Percentiles rank a stretch among this genome's conserved stretches.
Conservation (phyloP, 2,113 vertebrate genomes). For the Prunella fulvescens region DNA sequence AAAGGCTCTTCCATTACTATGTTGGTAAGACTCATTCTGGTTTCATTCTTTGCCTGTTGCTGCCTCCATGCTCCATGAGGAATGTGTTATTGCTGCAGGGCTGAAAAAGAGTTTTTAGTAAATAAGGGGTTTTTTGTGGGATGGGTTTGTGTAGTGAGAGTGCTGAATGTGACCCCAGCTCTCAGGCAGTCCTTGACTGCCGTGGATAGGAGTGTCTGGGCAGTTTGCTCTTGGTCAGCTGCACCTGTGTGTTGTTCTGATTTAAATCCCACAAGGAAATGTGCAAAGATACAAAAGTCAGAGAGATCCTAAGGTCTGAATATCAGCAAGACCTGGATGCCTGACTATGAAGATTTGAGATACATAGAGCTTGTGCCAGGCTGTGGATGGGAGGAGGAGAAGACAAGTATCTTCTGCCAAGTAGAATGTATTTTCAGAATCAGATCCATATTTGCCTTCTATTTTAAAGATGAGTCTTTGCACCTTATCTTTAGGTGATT, state of each 20-base stretch:
- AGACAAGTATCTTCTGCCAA: background rate
- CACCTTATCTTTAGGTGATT: background rate
- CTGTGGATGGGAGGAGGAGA: background rate
- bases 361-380: background rate
- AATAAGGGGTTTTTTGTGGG: background rate
- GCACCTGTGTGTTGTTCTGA: accelerated
- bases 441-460: background rate
- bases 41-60: background rate
- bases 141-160: background rate
- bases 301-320: background rate
- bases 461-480: background rate
- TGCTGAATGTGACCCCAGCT: background rate
- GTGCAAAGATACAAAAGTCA: background rate
- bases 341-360: background rate
- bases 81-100: background rate
- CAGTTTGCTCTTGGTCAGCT: background rate
- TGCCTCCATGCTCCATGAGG: background rate
- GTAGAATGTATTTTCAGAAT: background rate
- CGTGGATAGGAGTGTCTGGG: background rate
- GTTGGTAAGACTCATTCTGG: constrained; percentile 79
- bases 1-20: constrained; percentile 77
- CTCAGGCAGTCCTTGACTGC: background rate
- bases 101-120: background rate
- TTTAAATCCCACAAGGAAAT: background rate
- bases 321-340: background rate